Conservation (phyloP, 2,797 vertebrate genomes). For the Oceanodroma leucorhoa region DNA sequence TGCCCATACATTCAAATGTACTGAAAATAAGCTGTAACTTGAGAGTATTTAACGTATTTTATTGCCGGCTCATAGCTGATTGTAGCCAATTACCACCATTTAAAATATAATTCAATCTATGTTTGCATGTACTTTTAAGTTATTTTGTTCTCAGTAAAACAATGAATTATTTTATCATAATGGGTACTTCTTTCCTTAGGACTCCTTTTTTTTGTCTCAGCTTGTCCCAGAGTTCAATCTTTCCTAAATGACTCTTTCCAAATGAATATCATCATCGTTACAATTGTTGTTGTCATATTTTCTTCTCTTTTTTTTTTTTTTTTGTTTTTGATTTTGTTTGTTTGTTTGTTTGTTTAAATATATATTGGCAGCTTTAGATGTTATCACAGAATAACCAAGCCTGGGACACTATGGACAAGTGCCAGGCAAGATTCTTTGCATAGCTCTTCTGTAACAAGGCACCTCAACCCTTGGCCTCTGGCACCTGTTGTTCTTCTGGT, state of each 20-base stretch:
- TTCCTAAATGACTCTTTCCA: neutral
- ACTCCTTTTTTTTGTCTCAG: neutral
- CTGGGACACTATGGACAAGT: neutral
- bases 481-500: neutral
- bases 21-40: neutral
- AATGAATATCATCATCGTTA: neutral
- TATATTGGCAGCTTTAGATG: neutral
- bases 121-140: neutral
- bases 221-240: neutral
- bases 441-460: neutral
- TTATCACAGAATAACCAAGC: neutral
- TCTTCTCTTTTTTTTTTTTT: neutral
- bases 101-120: neutral
- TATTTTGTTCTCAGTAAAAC: neutral
- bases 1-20: neutral
- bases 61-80: neutral
- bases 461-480: neutral
- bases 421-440: slow-evolving; percentile 22
- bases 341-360: neutral
- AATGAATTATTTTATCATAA: rapidly evolving
- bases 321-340: neutral
- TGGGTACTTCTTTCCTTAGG: neutral
- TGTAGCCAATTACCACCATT: neutral
- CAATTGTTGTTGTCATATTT: neutral
- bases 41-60: neutral